These are phyloP conservation scores for Nannobrachium achirus DNA, from an alignment of 2,113 vertebrate species.

Conservation along the genomic window DNA sequence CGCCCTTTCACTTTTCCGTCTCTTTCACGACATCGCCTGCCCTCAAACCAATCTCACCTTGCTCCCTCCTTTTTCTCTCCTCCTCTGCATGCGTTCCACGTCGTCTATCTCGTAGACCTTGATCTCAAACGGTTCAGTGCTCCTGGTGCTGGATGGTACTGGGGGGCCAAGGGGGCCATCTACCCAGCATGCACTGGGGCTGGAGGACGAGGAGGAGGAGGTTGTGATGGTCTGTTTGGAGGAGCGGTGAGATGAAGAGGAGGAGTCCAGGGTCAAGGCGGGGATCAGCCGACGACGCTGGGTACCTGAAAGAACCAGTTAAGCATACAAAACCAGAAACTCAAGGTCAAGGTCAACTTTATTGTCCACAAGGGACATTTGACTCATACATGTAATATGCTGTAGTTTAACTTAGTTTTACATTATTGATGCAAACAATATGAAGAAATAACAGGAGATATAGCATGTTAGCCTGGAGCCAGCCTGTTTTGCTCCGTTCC, in stretches of 20 bases:
- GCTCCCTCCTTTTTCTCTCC: conserved; percentile 79
- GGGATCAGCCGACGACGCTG: conserved; percentile 93
- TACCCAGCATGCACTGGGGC: conserved; percentile 92
- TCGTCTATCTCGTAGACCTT: conserved; percentile 99
- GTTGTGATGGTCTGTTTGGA: conserved; percentile 85
- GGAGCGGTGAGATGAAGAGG: conserved; percentile 73
- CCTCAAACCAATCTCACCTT: conserved; percentile 81
- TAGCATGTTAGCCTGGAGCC: no score
- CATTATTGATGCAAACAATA: no score
- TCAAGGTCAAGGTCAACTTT: no score
- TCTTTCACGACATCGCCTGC: background rate
- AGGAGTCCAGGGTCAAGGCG: conserved; percentile 86
- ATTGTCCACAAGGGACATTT: no score
- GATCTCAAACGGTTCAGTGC: conserved; percentile 93
- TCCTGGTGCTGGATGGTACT: conserved; percentile 72
- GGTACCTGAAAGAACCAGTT: conserved; percentile 80
- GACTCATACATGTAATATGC: no score
- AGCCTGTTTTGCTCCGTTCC: no score
- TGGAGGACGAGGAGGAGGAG: conserved; percentile 82
- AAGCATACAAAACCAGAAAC: no score
- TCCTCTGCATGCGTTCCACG: conserved; percentile 91
- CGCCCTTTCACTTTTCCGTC: no score
- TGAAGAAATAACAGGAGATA: no score
- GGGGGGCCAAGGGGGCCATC: conserved; percentile 88
- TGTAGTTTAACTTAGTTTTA: no score